Percentiles rank a stretch among this genome's conserved stretches.
Conservation (phyloP, 1,140 invertebrate species). For the Neuroterus valhalla region DNA sequence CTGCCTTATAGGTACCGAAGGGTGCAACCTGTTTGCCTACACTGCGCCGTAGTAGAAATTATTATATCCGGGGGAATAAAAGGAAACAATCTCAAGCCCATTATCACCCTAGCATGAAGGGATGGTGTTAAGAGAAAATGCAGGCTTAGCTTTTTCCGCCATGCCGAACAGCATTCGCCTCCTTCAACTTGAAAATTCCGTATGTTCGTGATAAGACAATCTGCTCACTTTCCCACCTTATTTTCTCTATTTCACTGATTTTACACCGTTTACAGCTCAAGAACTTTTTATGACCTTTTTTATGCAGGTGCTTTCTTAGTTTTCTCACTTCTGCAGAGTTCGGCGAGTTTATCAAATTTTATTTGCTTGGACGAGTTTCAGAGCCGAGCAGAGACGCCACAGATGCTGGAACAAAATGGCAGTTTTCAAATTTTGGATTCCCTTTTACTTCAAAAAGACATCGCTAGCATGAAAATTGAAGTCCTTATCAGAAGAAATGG, state of each 20-base stretch:
- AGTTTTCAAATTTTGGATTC: no score
- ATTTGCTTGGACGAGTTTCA: no score
- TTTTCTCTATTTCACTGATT: constrained; percentile 8
- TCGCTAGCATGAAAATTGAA: no score
- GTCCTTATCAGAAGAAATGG: no score
- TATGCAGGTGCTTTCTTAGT: no score
- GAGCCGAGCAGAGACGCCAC: neutral
- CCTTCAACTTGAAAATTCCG: constrained; percentile 40
- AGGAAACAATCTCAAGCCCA: constrained; percentile 61
- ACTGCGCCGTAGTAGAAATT: constrained; percentile 53
- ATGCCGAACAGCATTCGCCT: constrained; percentile 31
- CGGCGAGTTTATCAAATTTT: no score
- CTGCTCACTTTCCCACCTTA: constrained; percentile 2
- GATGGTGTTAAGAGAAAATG: constrained; percentile 47
- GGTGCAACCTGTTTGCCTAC: constrained; percentile 45
- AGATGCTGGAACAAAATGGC: neutral
- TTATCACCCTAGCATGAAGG: constrained; percentile 55
- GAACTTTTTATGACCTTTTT: neutral
- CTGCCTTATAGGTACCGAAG: constrained; percentile 50
- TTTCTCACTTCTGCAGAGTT: no score
- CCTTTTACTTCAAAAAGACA: no score
- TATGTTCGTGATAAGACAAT: constrained; percentile 22
- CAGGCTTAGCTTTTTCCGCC: constrained; percentile 46
- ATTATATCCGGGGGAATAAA: constrained; percentile 63
- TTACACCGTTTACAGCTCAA: neutral